These are phyloP conservation scores for Drosophila pseudoobscura DNA, from an alignment of 1,140 invertebrate species.

Conservation along the genomic window DNA sequence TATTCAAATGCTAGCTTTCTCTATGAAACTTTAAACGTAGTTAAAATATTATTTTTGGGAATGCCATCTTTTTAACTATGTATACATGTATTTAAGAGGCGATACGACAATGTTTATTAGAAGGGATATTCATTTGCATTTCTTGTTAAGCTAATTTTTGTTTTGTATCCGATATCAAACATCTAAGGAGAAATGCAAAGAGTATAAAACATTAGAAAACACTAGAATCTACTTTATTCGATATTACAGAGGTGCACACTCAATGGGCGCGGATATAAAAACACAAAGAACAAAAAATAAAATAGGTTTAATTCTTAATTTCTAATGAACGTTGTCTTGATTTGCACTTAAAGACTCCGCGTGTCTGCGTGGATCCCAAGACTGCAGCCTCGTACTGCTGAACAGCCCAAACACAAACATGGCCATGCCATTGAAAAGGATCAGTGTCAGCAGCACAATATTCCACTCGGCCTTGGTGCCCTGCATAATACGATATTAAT, in stretches of 20 bases:
- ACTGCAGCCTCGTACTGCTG: slow-evolving; percentile 58
- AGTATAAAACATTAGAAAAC: too few species aligned
- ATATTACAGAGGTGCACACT: neutral
- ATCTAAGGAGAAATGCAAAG: too few species aligned
- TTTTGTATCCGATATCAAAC: too few species aligned
- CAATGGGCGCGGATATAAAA: slow-evolving; percentile 1
- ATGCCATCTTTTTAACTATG: too few species aligned
- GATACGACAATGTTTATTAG: too few species aligned
- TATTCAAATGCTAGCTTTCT: too few species aligned
- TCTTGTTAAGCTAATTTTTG: too few species aligned
- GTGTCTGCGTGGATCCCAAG: slow-evolving; percentile 60
- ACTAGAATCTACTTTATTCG: neutral
- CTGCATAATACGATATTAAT: slow-evolving; percentile 19
- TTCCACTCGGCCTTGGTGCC: slow-evolving; percentile 74
- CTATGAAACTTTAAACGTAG: too few species aligned
- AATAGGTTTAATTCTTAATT: slow-evolving; percentile 4
- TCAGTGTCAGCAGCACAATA: slow-evolving; percentile 48
- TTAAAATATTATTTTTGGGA: too few species aligned
- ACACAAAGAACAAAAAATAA: slow-evolving; percentile 3
- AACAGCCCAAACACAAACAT: slow-evolving; percentile 57
- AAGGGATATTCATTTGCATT: too few species aligned
- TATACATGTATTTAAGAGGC: too few species aligned
- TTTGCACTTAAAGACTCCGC: neutral
- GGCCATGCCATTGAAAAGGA: slow-evolving; percentile 45
- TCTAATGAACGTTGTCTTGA: neutral